Conservation (phyloP, 2,113 vertebrate species). For the Tenebrosternarchus preto region DNA sequence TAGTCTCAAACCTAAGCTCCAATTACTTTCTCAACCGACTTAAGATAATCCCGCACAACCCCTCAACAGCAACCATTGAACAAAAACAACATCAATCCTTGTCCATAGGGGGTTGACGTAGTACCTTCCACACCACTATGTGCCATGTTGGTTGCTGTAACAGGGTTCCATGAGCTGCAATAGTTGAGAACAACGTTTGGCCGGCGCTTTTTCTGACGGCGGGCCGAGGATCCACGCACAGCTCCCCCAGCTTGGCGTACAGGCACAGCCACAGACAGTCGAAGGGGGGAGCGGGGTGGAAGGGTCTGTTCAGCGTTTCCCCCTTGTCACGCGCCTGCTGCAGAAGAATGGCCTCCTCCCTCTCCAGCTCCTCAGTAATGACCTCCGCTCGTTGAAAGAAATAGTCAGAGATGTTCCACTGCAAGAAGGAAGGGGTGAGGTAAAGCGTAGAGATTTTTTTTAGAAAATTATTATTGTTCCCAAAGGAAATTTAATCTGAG, state of each 20-base stretch:
- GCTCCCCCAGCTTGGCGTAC: slow-evolving; percentile 92
- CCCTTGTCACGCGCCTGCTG: slow-evolving; percentile 92
- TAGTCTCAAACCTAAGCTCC: neutral
- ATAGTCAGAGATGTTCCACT: slow-evolving; percentile 99
- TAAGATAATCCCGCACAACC: neutral
- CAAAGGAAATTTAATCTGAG: neutral
- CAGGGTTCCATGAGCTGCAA: slow-evolving; percentile 93
- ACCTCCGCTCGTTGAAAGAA: slow-evolving; percentile 97
- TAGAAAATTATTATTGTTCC: too few species aligned
- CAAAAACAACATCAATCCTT: neutral
- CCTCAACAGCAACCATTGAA: neutral
- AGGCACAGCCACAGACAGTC: slow-evolving; percentile 97
- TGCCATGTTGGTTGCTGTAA: slow-evolving; percentile 95
- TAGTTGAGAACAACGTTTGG: slow-evolving; percentile 95
- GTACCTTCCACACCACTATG: slow-evolving; percentile 94
- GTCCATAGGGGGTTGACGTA: neutral
- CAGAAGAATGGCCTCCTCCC: slow-evolving; percentile 85
- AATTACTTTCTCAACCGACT: neutral
- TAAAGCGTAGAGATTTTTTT: too few species aligned
- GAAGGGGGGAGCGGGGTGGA: slow-evolving; percentile 95
- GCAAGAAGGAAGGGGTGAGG: slow-evolving; percentile 52
- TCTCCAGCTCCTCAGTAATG: slow-evolving; percentile 91
- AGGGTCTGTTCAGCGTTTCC: slow-evolving; percentile 85
- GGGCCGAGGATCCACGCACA: slow-evolving; percentile 94
- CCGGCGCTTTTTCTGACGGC: slow-evolving; percentile 96